These are phyloP conservation scores for Macroramphosus scolopax DNA, from an alignment of 2,797 vertebrate species.

Conservation along the genomic window DNA sequence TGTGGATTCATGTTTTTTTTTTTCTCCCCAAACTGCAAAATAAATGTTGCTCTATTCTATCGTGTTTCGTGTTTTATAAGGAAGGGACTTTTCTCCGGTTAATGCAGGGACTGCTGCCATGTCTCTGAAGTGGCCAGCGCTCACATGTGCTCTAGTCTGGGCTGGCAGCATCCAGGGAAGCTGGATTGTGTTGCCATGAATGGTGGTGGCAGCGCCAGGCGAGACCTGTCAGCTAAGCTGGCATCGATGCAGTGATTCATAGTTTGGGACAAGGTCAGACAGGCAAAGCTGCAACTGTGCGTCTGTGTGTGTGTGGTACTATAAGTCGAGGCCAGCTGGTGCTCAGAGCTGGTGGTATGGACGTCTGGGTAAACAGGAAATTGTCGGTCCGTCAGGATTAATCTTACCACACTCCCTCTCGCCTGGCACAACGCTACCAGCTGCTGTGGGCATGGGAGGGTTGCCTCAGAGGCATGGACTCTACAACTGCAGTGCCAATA, in stretches of 20 bases:
- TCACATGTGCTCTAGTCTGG: constrained; percentile 59
- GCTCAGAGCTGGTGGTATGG: constrained; percentile 65
- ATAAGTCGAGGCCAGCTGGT: constrained; percentile 52
- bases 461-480: constrained; percentile 53
- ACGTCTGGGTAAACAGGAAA: constrained; percentile 79
- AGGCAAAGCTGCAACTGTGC: constrained; percentile 37
- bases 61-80: constrained; percentile 47
- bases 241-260: constrained; percentile 66
- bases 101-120: constrained; percentile 20
- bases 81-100: constrained; percentile 16
- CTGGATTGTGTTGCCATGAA: constrained; percentile 63
- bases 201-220: constrained; percentile 64
- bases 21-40: constrained; percentile 27
- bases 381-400: constrained; percentile 66
- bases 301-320: constrained; percentile 41
- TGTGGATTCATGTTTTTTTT: constrained; percentile 26
- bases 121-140: constrained; percentile 62
- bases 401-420: constrained; percentile 50
- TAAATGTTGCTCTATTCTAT: constrained; percentile 43
- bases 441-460: constrained; percentile 60
- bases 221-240: constrained; percentile 65
- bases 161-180: constrained; percentile 46
- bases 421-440: constrained; percentile 50
- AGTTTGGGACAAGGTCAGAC: constrained; percentile 61
- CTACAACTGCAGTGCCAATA: constrained; percentile 57